These are phyloP conservation scores for Myiopsitta monachus DNA, from an alignment of 2,113 vertebrate species.

Conservation along the genomic window DNA sequence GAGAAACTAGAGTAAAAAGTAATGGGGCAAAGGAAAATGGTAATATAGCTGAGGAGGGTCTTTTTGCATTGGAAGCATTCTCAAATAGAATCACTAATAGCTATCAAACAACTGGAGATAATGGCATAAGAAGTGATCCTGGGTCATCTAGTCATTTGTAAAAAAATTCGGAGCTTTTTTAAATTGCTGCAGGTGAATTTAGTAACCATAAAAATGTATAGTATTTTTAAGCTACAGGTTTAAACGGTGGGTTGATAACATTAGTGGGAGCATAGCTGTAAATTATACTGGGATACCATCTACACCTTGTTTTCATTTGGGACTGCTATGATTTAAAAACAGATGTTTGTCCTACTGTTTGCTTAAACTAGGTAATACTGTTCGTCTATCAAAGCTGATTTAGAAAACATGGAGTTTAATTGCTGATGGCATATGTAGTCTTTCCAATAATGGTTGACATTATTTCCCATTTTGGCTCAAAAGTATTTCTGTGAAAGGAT, in stretches of 20 bases:
- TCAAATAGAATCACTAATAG: not conserved
- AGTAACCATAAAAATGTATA: not conserved
- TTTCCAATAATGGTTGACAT: not conserved
- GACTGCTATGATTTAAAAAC: not conserved
- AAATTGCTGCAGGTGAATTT: not conserved
- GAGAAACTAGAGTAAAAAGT: not conserved
- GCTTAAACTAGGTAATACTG: not conserved
- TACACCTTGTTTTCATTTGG: not conserved
- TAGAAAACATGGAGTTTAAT: not conserved
- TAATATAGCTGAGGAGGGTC: not conserved
- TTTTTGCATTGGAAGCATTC: not conserved
- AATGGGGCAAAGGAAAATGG: not conserved
- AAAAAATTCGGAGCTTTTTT: not conserved
- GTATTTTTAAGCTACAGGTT: not conserved
- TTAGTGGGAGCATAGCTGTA: not conserved
- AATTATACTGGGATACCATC: not conserved
- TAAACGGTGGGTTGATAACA: not conserved
- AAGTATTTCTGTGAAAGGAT: not conserved
- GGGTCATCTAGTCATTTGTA: not conserved
- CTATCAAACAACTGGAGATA: not conserved
- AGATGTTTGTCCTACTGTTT: not conserved
- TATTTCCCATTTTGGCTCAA: not conserved
- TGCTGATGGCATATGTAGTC: not conserved
- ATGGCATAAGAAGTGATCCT: not conserved
- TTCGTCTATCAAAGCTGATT: not conserved